Evolutionary conservation across 1,140 invertebrate species (phyloP).

Genomic region (Heliconius hermathena): DNA sequence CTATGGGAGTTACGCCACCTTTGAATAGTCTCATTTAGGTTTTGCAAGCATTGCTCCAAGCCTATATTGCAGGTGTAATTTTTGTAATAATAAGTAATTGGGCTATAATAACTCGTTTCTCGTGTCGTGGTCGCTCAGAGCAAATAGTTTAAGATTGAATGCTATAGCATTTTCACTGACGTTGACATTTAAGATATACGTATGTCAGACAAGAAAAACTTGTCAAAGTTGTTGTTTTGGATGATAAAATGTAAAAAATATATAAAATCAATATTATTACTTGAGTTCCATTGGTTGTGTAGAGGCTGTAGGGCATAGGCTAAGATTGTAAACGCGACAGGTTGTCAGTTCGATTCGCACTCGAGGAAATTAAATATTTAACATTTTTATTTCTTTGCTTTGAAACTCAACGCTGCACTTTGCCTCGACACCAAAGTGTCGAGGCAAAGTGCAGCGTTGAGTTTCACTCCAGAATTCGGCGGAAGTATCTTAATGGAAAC

Average conservation of each 20-base stretch:
- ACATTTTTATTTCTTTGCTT: too few relatives aligned
- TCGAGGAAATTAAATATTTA: too few relatives aligned
- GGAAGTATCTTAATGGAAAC: too few relatives aligned
- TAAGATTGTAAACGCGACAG: too few relatives aligned
- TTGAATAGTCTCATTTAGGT: neutral
- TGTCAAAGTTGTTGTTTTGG: neutral
- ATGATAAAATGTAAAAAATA: neutral
- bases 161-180: neutral
- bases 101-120: neutral
- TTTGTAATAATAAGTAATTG: constrained; percentile 9
- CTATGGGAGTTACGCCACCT: neutral
- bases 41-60: constrained; percentile 3
- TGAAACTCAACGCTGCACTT: too few relatives aligned
- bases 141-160: constrained; percentile 1
- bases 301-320: too few relatives aligned
- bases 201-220: neutral
- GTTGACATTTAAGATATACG: neutral
- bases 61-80: constrained; percentile 7
- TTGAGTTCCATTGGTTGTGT: too few relatives aligned
- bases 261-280: neutral
- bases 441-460: too few relatives aligned
- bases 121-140: constrained; percentile 6
- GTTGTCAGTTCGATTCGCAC: too few relatives aligned
- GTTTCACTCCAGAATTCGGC: too few relatives aligned
- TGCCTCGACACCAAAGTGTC: too few relatives aligned